Evolutionary conservation across 2,797 vertebrate species (phyloP).

Genomic region (Smutsia temminckii): DNA sequence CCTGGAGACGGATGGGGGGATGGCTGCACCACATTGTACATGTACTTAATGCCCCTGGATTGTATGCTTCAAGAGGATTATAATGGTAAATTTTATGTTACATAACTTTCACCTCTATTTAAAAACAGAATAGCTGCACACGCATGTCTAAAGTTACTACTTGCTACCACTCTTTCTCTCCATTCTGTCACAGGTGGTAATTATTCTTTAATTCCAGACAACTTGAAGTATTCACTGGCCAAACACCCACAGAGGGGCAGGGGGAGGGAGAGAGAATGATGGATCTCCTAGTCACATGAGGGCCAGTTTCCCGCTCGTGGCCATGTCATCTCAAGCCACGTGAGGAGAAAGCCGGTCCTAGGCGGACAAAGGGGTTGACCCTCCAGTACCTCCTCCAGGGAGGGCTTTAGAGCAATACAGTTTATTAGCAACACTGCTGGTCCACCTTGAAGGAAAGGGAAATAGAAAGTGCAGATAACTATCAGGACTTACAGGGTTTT

Average conservation of each 20-base stretch:
- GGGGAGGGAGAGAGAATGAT: background rate
- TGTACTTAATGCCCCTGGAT: background rate
- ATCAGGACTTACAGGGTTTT: background rate
- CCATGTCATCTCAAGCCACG: background rate
- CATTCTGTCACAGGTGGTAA: fast-evolving
- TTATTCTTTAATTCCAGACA: background rate
- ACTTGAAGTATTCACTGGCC: background rate
- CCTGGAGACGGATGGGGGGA: background rate
- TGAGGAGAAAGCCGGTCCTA: background rate
- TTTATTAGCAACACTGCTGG: background rate
- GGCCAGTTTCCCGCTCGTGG: background rate
- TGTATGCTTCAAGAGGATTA: background rate
- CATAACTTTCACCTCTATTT: background rate
- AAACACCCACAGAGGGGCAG: background rate
- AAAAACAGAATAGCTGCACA: background rate
- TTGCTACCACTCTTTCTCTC: background rate
- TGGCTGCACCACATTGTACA: background rate
- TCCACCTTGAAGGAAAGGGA: background rate
- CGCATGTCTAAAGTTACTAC: background rate
- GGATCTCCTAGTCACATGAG: background rate
- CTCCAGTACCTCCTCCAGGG: background rate
- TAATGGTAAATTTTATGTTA: background rate
- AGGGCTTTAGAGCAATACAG: fast-evolving
- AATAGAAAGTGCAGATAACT: background rate
- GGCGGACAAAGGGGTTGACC: background rate